Conservation (phyloP, 2,113 vertebrate species). For the Scartelaos histophorus region DNA sequence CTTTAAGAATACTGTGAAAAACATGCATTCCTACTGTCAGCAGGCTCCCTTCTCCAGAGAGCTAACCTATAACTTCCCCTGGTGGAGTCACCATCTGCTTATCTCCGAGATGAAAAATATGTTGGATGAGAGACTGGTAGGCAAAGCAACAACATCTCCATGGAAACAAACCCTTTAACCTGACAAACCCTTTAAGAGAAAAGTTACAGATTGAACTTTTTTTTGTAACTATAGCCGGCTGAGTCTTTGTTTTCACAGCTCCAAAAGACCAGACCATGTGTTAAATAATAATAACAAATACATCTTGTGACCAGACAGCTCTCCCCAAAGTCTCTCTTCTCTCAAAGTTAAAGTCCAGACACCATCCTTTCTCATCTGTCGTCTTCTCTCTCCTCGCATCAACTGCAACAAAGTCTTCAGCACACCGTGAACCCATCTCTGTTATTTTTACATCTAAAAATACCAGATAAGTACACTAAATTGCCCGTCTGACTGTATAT, state of each 20-base stretch:
- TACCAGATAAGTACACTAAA: neutral
- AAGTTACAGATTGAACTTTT: too few relatives aligned
- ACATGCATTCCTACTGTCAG: neutral
- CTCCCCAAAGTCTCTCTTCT: neutral
- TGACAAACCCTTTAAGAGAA: too few relatives aligned
- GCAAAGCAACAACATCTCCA: neutral
- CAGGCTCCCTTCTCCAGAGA: neutral
- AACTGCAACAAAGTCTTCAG: neutral
- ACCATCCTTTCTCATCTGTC: neutral
- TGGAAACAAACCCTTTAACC: neutral
- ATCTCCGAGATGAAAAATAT: too few relatives aligned
- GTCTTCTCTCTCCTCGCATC: neutral
- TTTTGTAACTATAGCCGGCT: too few relatives aligned
- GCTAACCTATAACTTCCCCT: neutral
- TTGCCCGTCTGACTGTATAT: neutral
- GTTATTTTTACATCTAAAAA: conserved; percentile 3
- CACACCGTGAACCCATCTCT: neutral
- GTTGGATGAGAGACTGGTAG: too few relatives aligned
- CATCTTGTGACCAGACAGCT: too few relatives aligned
- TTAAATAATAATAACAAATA: too few relatives aligned
- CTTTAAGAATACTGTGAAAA: neutral
- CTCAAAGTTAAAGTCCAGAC: neutral
- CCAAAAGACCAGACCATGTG: too few relatives aligned
- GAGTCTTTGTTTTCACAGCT: too few relatives aligned
- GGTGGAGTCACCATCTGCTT: too few relatives aligned